These are phyloP conservation scores for Anser cygnoides DNA, from an alignment of 2,113 vertebrate genomes.

Conservation along the genomic window DNA sequence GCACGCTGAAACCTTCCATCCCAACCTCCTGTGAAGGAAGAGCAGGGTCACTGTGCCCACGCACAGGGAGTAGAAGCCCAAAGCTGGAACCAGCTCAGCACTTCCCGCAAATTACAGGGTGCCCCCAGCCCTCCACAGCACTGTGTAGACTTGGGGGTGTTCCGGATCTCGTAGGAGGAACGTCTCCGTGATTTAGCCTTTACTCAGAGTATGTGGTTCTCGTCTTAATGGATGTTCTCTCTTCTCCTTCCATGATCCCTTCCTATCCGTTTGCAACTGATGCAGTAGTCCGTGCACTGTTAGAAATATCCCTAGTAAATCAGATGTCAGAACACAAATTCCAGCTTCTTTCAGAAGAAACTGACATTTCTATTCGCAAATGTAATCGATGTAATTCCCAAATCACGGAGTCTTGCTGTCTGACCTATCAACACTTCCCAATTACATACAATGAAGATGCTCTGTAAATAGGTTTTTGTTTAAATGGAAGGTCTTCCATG, in stretches of 20 bases:
- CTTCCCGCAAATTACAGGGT: neutral
- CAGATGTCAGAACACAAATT: neutral
- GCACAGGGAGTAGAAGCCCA: neutral
- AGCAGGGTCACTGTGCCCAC: neutral
- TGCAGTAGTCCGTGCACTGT: neutral
- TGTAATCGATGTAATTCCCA: slow-evolving; percentile 14
- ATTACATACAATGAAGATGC: neutral
- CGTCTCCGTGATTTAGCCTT: neutral
- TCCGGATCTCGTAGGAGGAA: neutral
- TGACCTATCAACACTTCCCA: slow-evolving; percentile 34
- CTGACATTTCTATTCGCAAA: neutral
- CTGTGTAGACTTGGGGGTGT: fast-evolving
- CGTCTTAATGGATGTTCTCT: neutral
- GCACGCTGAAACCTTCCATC: neutral
- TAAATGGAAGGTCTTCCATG: neutral
- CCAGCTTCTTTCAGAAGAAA: neutral
- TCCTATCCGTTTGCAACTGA: neutral
- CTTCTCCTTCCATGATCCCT: neutral
- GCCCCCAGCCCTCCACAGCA: neutral
- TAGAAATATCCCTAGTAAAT: neutral
- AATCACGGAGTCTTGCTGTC: neutral
- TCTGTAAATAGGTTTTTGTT: slow-evolving; percentile 15
- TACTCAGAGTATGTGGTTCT: neutral
- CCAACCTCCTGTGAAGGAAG: neutral
- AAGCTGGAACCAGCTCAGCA: neutral